phyloP scores from a whole-genome alignment of 2,888 invertebrate species.

The Dicycla oo region DNA sequence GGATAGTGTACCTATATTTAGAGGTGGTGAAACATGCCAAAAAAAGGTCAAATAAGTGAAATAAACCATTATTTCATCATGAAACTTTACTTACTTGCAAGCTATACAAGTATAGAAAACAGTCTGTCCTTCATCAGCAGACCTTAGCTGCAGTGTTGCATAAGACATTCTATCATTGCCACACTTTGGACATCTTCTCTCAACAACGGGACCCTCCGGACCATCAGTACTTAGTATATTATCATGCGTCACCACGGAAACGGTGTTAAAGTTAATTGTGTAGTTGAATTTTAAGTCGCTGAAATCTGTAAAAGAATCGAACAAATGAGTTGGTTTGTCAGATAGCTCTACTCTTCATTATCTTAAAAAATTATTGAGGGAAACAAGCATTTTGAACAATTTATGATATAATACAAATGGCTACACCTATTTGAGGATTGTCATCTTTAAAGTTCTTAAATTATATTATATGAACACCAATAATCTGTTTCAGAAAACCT shows the following conservation, averaged over 20 bases:
- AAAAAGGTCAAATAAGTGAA: background rate
- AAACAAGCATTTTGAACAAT: background rate
- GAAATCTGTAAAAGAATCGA: slow-evolving; percentile 89
- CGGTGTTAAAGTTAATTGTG: slow-evolving; percentile 93
- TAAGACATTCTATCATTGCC: slow-evolving; percentile 98
- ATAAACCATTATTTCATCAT: background rate
- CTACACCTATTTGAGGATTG: too few relatives aligned
- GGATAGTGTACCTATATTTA: too few relatives aligned
- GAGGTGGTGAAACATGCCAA: background rate
- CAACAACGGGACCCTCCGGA: slow-evolving; percentile 95
- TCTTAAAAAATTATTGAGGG: too few relatives aligned
- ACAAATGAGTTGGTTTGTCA: too few relatives aligned
- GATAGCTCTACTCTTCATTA: too few relatives aligned
- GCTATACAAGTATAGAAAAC: slow-evolving; percentile 99
- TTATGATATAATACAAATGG: background rate
- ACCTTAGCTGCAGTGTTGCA: slow-evolving; percentile 97
- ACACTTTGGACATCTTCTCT: slow-evolving; percentile 96
- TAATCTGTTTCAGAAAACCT: background rate
- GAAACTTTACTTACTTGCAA: slow-evolving; percentile 93
- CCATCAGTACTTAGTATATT: slow-evolving; percentile 79
- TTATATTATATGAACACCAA: background rate
- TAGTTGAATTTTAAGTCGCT: slow-evolving; percentile 92
- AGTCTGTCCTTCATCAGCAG: slow-evolving; percentile 99
- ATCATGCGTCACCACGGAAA: slow-evolving; percentile 78
- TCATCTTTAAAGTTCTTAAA: background rate